Percentiles rank a stretch among this genome's conserved stretches.
phyloP scores from a whole-genome alignment of 2,113 vertebrate species.

The Peucedramus taeniatus region DNA sequence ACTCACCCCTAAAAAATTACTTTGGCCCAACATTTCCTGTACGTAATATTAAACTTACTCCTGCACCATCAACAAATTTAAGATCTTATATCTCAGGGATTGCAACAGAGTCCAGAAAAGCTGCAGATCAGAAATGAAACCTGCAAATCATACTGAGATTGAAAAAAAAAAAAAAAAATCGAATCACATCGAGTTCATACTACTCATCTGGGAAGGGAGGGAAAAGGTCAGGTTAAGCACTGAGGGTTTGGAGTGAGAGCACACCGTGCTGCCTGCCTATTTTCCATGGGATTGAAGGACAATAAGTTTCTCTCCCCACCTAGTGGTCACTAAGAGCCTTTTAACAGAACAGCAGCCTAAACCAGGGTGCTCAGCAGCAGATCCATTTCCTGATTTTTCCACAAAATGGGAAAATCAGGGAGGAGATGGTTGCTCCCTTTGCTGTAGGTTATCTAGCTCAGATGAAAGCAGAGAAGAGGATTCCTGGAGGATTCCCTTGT shows the following conservation, averaged over 20 bases:
- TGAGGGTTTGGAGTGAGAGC: not conserved
- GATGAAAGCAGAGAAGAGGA: not conserved
- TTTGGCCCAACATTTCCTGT: not conserved
- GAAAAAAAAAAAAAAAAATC: no score
- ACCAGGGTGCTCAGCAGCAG: not conserved
- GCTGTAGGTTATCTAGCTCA: not conserved
- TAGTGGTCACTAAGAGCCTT: conserved; percentile 57
- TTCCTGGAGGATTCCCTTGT: not conserved
- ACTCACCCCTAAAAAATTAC: not conserved
- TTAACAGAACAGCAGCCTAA: not conserved
- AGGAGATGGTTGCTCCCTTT: not conserved
- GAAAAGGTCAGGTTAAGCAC: not conserved
- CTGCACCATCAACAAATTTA: not conserved
- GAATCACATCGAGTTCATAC: not conserved
- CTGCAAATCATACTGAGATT: not conserved
- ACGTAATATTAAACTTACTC: not conserved
- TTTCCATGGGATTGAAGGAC: not conserved
- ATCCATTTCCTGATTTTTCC: not conserved
- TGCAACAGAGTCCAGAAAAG: not conserved
- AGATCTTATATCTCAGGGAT: not conserved
- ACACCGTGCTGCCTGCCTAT: fast-evolving
- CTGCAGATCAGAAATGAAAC: not conserved
- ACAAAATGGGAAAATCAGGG: not conserved
- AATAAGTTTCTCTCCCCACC: conserved; percentile 64
- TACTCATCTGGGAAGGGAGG: not conserved